A percentile compares a stretch with the other conserved stretches of the same genome.
phyloP scores from a whole-genome alignment of 2,888 invertebrate genomes.

The Orthonevra nobilis region DNA sequence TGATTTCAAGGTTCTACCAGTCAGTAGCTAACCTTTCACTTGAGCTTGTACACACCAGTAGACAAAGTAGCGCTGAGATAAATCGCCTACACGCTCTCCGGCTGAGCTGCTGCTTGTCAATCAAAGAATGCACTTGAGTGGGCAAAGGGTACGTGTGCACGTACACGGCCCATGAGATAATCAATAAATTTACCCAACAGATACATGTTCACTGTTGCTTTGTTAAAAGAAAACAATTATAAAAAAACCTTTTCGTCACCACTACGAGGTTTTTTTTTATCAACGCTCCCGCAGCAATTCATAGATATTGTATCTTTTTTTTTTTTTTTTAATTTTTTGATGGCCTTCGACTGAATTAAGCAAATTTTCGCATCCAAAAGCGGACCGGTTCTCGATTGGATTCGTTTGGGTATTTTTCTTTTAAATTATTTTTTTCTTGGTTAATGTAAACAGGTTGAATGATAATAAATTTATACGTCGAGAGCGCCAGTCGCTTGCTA shows the following conservation, averaged over 20 bases:
- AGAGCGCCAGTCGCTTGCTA: slow-evolving; percentile 6
- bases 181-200: slow-evolving; percentile 34
- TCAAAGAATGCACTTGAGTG: slow-evolving; percentile 62
- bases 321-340: neutral
- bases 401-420: slow-evolving; percentile 31
- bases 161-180: slow-evolving; percentile 46
- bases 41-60: slow-evolving; percentile 5
- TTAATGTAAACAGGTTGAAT: slow-evolving; percentile 61
- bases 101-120: slow-evolving; percentile 50
- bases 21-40: slow-evolving; percentile 66
- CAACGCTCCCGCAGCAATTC: neutral
- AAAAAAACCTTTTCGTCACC: slow-evolving; percentile 43
- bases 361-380: slow-evolving; percentile 58
- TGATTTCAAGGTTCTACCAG: slow-evolving; percentile 58
- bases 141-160: slow-evolving; percentile 52
- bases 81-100: slow-evolving; percentile 61
- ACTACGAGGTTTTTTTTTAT: slow-evolving; percentile 25
- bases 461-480: slow-evolving; percentile 25
- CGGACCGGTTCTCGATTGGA: slow-evolving; percentile 57
- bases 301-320: no score
- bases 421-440: no score
- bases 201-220: neutral
- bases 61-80: slow-evolving; percentile 33
- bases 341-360: slow-evolving; percentile 58
- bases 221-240: slow-evolving; percentile 11